phyloP scores from a whole-genome alignment of 2,888 invertebrate genomes.

The Himalopsyche kuldschensis region DNA sequence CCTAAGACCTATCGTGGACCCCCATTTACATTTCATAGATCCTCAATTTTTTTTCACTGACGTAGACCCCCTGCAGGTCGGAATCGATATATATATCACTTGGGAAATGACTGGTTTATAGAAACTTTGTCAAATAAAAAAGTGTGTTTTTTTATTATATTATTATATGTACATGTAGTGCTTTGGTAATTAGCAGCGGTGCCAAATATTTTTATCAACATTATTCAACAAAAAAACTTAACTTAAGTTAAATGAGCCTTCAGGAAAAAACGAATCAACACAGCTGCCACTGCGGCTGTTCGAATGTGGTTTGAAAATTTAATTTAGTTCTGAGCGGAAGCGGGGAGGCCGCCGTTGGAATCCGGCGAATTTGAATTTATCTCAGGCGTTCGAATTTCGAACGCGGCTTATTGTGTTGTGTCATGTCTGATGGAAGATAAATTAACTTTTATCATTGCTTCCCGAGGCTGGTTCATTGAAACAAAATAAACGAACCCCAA shows the following conservation, averaged over 20 bases:
- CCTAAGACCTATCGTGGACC: too few relatives aligned
- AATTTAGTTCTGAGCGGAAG: constrained; percentile 33
- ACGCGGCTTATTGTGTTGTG: constrained; percentile 38
- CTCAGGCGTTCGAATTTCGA: constrained; percentile 33
- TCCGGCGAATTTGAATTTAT: constrained; percentile 40
- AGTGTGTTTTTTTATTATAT: too few relatives aligned
- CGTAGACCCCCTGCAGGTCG: too few relatives aligned
- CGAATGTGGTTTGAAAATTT: constrained; percentile 39
- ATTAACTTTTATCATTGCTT: constrained; percentile 36
- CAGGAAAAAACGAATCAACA: neutral
- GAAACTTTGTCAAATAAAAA: too few relatives aligned
- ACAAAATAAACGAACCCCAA: constrained; percentile 13
- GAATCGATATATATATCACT: too few relatives aligned
- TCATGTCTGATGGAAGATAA: constrained; percentile 39
- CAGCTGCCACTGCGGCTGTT: constrained; percentile 16
- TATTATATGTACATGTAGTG: too few relatives aligned
- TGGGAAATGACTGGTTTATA: too few relatives aligned
- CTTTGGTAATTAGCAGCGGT: too few relatives aligned
- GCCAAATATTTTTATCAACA: too few relatives aligned
- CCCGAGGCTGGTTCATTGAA: neutral
- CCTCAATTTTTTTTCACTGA: too few relatives aligned
- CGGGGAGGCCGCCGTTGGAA: constrained; percentile 22
- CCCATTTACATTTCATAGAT: too few relatives aligned
- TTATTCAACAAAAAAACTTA: too few relatives aligned
- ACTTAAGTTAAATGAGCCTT: neutral